These are phyloP conservation scores for Heliconius ethilla DNA, from an alignment of 2,888 invertebrate genomes.

Conservation along the genomic window DNA sequence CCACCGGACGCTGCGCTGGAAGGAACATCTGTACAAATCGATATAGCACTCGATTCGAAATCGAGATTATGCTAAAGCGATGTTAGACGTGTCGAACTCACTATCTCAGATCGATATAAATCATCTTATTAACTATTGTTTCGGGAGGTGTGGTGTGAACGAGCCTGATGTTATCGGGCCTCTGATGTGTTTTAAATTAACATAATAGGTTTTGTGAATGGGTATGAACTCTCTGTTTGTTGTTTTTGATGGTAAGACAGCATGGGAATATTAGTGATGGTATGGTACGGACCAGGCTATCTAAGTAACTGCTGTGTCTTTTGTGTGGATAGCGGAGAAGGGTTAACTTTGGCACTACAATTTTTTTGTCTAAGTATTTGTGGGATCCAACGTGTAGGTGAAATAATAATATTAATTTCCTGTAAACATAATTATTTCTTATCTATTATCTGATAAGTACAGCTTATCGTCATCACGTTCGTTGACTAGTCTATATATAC, in stretches of 20 bases:
- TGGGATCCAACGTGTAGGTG: not conserved
- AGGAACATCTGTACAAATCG: constrained; percentile 72
- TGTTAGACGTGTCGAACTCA: constrained; percentile 77
- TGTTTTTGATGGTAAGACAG: constrained; percentile 57
- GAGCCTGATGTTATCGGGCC: constrained; percentile 73
- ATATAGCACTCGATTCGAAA: constrained; percentile 74
- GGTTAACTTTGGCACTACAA: too few species aligned
- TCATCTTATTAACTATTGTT: constrained; percentile 83
- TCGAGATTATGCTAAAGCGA: constrained; percentile 80
- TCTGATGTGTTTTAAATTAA: constrained; percentile 82
- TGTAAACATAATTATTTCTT: too few species aligned
- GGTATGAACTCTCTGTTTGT: constrained; percentile 75
- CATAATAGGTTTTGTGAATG: constrained; percentile 83
- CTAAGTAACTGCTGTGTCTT: not conserved
- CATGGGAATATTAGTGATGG: constrained; percentile 42
- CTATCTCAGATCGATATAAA: constrained; percentile 80
- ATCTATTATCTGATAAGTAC: too few species aligned
- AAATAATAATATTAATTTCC: not conserved
- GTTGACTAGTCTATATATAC: too few species aligned
- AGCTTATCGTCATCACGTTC: too few species aligned
- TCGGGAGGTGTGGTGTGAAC: constrained; percentile 82
- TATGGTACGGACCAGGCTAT: constrained; percentile 9
- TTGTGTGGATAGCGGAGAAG: not conserved
- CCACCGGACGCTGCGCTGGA: constrained; percentile 35
- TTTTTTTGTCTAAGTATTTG: too few species aligned